Evolutionary conservation across 2,888 invertebrate genomes (phyloP), one percentile per base, ranked within the genome.

Genomic region (Tinea semifulvella): DNA sequence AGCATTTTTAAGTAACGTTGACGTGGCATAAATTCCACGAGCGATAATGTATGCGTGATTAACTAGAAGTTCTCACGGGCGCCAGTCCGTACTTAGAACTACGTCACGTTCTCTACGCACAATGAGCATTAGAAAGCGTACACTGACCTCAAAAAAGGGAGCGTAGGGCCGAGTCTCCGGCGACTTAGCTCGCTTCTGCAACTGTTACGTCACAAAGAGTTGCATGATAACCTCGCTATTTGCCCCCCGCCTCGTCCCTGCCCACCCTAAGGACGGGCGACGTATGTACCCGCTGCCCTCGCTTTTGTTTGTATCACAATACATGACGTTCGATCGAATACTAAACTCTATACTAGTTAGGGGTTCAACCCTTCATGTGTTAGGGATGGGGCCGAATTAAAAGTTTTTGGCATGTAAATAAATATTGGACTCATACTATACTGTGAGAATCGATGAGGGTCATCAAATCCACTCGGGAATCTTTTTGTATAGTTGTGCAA

Each of bases 371-470:
- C 79, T 75, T 75, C 63, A 56, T 58, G 65, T 60, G 54, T 64
- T 61, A 60, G 71, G 69, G 75, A 76, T 76, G 77, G 77, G 70
- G 71, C 69, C 59, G 57, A 63, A 61, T 67, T 75, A 73, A 75
- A 73, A 74, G 71, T 74, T 66, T 61, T 64, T 66, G 68, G 71
- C 72, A 79, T 77, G 71, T 76, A 75, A 77, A 79, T 80, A 71
- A 72, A 69, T 70, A 72, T 75, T 69, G 69, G 66, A 75, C 76
- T 76, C 72, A 76, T 73, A 70, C 79, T 73, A 68, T 64, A 59
- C 61, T 11, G 40, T 54, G 60, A 63, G 65, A 67, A 66, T 70
- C 64, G 59, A 63, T 68, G 57, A 76, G 77, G 76, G 67, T 67
- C 67, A 70, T 76, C 75, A 75, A 79, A 75, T 76, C 69, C 72